phyloP scores from a whole-genome alignment of 2,113 vertebrate species.

The Semnornis frantzii region DNA sequence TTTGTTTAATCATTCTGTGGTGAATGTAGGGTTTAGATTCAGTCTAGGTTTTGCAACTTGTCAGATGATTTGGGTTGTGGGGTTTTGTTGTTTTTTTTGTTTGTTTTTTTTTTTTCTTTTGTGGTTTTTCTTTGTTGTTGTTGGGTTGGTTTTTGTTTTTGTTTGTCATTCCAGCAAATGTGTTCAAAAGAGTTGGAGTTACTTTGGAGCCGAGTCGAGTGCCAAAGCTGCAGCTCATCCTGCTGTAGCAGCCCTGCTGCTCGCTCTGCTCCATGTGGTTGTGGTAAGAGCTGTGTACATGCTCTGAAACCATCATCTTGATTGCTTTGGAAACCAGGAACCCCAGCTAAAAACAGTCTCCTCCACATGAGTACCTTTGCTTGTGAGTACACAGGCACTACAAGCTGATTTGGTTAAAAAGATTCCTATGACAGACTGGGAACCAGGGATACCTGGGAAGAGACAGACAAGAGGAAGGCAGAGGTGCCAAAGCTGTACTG shows the following conservation, averaged over 20 bases:
- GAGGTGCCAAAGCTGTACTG: neutral
- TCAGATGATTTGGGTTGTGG: neutral
- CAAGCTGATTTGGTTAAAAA: neutral
- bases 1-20: neutral
- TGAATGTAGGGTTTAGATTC: neutral
- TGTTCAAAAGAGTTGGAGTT: neutral
- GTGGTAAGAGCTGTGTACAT: neutral
- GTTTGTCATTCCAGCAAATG: neutral
- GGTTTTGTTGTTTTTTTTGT: no score
- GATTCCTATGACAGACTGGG: neutral
- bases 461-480: neutral
- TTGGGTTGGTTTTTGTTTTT: no score
- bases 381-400: neutral
- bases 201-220: neutral
- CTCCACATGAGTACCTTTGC: neutral
- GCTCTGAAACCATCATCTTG: neutral
- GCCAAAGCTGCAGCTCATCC: fast-evolving
- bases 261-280: neutral
- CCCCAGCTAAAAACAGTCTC: neutral
- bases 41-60: neutral
- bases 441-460: neutral
- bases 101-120: no score
- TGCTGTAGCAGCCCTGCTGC: neutral
- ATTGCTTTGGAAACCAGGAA: slow-evolving; percentile 29
- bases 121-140: no score